Base-by-base conservation (phyloP, 35 echinoderm and acorn worm species). In the Apostichopus parvimensis region DNA sequence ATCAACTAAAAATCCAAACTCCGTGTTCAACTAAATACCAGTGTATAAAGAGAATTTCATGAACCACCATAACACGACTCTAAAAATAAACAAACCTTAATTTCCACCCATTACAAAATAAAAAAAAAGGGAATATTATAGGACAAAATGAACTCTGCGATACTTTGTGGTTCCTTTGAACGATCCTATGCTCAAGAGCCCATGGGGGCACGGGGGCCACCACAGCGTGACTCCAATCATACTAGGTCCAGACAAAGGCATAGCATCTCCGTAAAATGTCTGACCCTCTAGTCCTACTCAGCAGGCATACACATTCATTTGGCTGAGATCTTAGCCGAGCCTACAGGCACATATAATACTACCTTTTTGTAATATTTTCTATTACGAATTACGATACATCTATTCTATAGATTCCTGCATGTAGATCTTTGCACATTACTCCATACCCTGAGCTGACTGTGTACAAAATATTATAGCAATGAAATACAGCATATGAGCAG, bases 261-360 rank as follows among this genome's bases (percentile, higher is more conserved):
- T 20, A 14, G 81, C 9, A 84, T n/a, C 57, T 84, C 81, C 20
- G 9, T 10, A 84, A 53, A 59, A 56, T 59, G 81, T 84, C 81
- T 84, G 56, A 18, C 81, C 81, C 71, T 75, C 71, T 22, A 75
- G 71, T 75, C 71, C n/a, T 75, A 75, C 71, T n/a, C 81, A 84
- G 81, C 81, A 84, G 57, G 81, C 6, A 84, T 84, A 9, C 81
- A 84, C 18, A 84, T 59, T 84, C 10, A 10, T 9, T 18, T 75
- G 71, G 71, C 71, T 75, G 71, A 18, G 15, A 75, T 22, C 11
- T 11, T 18, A 18, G 15, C 17, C 71, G 17, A 75, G 71, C 71
- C 71, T 75, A 75, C 71, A 21, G 71, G 71, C 18, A 18, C 34
- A 45, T 45, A 4, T 45, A 45, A 45, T 45, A 45, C 34, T 45